Evolutionary conservation across 2,797 vertebrate species (phyloP).

Genomic region (Enteromius anoplus): DNA sequence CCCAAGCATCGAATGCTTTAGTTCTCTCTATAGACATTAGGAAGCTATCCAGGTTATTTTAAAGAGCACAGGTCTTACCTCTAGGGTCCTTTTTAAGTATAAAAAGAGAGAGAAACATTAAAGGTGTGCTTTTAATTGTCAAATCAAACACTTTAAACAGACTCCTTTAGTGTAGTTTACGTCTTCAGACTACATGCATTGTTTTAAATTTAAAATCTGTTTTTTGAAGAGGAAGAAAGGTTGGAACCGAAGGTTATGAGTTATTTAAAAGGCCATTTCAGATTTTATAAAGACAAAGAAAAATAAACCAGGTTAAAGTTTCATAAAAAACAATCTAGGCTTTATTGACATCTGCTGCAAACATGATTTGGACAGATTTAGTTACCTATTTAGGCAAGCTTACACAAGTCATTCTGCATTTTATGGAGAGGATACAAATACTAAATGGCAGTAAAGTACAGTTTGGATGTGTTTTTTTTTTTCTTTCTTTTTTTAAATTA

Average conservation of each 20-base stretch:
- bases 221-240: constrained; percentile 81
- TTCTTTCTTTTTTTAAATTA: constrained; percentile 80
- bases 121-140: constrained; percentile 83
- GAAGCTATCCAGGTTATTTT: constrained; percentile 87
- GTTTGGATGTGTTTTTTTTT: constrained; percentile 71
- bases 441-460: constrained; percentile 86
- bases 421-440: constrained; percentile 95
- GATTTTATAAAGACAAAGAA: constrained; percentile 87
- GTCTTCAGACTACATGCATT: constrained; percentile 81
- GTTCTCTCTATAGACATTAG: constrained; percentile 84
- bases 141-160: constrained; percentile 78
- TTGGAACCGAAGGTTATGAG: constrained; percentile 82
- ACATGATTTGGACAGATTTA: constrained; percentile 97
- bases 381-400: constrained; percentile 99
- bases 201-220: constrained; percentile 84
- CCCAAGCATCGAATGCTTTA: constrained; percentile 85
- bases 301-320: constrained; percentile 96
- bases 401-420: constrained; percentile 98
- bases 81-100: constrained; percentile 89
- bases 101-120: constrained; percentile 87
- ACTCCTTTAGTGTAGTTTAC: constrained; percentile 81
- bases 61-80: constrained; percentile 84
- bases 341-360: constrained; percentile 99
- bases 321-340: constrained; percentile 99
- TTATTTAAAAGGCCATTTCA: constrained; percentile 89